Conservation (phyloP, 30 jellyfish, hydroid and myxozoan species). For the Aurelia sp. region DNA sequence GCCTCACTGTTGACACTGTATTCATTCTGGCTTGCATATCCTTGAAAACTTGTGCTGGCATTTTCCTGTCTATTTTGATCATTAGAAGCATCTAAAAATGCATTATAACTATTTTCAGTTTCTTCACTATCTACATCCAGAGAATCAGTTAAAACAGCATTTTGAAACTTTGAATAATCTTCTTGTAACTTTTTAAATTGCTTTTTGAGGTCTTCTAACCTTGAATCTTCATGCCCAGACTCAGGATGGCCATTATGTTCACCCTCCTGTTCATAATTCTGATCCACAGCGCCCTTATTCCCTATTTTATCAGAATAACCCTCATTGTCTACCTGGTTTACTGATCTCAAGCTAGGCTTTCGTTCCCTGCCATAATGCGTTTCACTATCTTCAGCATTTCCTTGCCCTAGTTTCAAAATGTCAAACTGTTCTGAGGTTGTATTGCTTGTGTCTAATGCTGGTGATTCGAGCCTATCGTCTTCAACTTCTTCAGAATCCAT, state of each 20-base stretch:
- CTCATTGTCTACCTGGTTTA: neutral
- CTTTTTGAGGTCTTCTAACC: neutral
- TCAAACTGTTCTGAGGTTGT: constrained; percentile 13
- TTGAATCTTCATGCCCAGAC: neutral
- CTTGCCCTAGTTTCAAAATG: constrained; percentile 21
- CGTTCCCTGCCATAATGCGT: neutral
- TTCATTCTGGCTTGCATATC: neutral
- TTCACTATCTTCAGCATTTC: neutral
- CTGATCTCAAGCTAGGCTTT: too few species aligned
- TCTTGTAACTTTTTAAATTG: constrained; percentile 16
- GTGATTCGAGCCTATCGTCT: neutral
- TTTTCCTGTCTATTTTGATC: neutral
- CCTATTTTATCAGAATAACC: neutral
- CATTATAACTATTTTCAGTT: constrained; percentile 1
- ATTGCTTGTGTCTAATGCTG: neutral
- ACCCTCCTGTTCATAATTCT: neutral
- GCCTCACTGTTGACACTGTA: neutral
- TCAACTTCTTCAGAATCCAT: neutral
- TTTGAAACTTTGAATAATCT: constrained; percentile 6
- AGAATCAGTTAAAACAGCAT: constrained; percentile 28
- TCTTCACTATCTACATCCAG: constrained; percentile 1
- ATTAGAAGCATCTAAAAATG: neutral
- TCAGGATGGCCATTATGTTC: neutral
- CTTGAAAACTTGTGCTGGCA: neutral
- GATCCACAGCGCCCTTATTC: neutral